Evolutionary conservation across 2,888 invertebrate species (phyloP), one percentile per base, ranked within the genome.

Genomic region (Poecilobothrus nobilitatus): DNA sequence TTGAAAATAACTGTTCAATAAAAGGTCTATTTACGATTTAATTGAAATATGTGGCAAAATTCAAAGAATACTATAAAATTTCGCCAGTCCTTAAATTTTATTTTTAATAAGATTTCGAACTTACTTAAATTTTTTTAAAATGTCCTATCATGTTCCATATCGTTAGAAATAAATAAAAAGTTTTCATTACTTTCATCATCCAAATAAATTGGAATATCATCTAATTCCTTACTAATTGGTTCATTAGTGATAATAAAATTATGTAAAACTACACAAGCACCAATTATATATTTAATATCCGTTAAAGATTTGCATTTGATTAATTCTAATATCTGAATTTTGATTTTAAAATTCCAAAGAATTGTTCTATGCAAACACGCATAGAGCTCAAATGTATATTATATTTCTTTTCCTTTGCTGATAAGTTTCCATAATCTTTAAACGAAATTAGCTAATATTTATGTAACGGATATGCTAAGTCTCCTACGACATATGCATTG

Each of bases 281-380:
- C 62, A 66, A 68, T 63, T 15, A 68, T 62, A 37, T 62, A 53
- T 20, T 68, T 66, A 10, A n/a, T 41, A 15, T 63, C 5, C 27
- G 18, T 65, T 65, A 41, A n/a, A 7, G 41, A 33, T 27, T 6
- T n/a, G 15, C 65, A 15, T 18, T 67, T n/a, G 2, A 67, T 7
- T 21, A 41, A 41, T 62, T 67, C 66, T 20, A 69, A 33, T 18
- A 66, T 22, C 64, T 22, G 18, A 68, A 68, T 66, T 65, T 66
- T 20, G 34, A 9, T 44, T 69, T 66, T 53, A 65, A 61, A 37
- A 37, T 68, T 41, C 68, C 63, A 68, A 66, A 66, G 7, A 66
- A 61, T 66, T 68, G 66, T 37, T 68, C 66, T 66, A 66, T 68
- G 44, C 63, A 65, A 22, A 68, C 68, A 8, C 65, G 41, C 15